A percentile compares a stretch with the other conserved stretches of the same genome.
Evolutionary conservation across 2,113 vertebrate genomes (phyloP).

Genomic region (Tonatia bakeri): DNA sequence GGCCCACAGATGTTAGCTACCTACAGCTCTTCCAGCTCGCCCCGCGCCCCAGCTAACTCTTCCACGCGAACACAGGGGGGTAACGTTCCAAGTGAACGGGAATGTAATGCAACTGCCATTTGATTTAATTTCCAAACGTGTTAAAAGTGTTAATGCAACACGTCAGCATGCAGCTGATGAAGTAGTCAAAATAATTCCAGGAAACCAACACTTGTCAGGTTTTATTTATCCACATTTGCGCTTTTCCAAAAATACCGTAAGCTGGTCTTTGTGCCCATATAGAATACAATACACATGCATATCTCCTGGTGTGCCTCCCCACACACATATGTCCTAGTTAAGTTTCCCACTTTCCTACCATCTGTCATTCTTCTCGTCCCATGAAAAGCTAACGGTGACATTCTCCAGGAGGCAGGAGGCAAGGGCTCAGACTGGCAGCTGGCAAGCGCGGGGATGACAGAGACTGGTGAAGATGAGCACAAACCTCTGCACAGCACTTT

Average conservation of each 20-base stretch:
- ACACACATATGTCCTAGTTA: slow-evolving; percentile 56
- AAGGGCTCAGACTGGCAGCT: neutral
- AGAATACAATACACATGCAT: slow-evolving; percentile 53
- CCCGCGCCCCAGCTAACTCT: neutral
- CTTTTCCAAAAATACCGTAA: slow-evolving; percentile 54
- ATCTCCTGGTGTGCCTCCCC: neutral
- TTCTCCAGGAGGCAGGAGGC: neutral
- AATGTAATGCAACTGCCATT: slow-evolving; percentile 60
- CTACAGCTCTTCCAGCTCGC: neutral
- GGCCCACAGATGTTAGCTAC: neutral
- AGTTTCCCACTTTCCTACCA: slow-evolving; percentile 58
- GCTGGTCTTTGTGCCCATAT: slow-evolving; percentile 60
- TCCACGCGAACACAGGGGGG: slow-evolving; percentile 39
- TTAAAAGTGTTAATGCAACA: slow-evolving; percentile 71
- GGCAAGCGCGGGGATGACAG: neutral
- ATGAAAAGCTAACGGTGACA: slow-evolving; percentile 14
- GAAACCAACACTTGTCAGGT: slow-evolving; percentile 70
- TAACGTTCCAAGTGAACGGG: slow-evolving; percentile 51
- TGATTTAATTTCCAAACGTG: slow-evolving; percentile 71
- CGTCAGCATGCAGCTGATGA: slow-evolving; percentile 69
- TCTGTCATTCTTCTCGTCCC: slow-evolving; percentile 51
- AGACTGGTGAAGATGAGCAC: neutral
- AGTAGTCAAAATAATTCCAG: slow-evolving; percentile 74
- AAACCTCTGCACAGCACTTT: neutral
- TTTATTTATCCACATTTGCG: slow-evolving; percentile 72